phyloP scores from a whole-genome alignment of 2,797 vertebrate genomes.

The Pelodytes ibericus region DNA sequence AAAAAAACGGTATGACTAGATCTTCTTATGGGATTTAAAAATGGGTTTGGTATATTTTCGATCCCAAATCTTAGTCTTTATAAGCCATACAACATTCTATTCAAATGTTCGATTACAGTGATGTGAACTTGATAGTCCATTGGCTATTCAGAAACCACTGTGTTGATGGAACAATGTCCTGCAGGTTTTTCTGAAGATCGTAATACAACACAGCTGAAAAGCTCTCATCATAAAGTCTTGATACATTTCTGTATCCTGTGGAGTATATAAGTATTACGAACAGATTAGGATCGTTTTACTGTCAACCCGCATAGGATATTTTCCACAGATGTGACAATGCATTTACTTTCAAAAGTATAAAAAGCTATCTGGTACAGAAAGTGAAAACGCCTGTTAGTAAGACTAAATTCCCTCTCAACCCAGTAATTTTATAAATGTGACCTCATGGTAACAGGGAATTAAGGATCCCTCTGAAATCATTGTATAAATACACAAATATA shows the following conservation, averaged over 20 bases:
- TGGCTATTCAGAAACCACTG: conserved; percentile 3
- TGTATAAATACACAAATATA: too few species aligned
- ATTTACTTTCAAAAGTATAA: too few species aligned
- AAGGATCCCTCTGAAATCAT: too few species aligned
- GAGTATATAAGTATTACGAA: conserved; percentile 4
- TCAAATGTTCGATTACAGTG: not conserved
- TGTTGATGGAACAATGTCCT: not conserved
- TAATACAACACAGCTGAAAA: conserved; percentile 2
- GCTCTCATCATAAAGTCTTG: conserved; percentile 4
- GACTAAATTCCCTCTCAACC: not conserved
- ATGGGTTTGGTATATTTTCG: not conserved
- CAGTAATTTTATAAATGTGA: too few species aligned
- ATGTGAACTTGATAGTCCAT: not conserved
- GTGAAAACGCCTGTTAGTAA: not conserved
- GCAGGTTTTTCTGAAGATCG: not conserved
- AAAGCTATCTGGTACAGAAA: not conserved
- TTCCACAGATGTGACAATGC: not conserved
- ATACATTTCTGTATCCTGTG: not conserved
- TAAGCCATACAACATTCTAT: not conserved
- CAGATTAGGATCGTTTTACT: not conserved
- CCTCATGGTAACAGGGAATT: too few species aligned
- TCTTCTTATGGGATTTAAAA: not conserved
- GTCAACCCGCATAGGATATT: not conserved
- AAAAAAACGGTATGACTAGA: too few species aligned
- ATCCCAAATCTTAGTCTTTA: not conserved